These are phyloP conservation scores for Erebia ligea DNA, from an alignment of 2,888 invertebrate species.

Conservation along the genomic window DNA sequence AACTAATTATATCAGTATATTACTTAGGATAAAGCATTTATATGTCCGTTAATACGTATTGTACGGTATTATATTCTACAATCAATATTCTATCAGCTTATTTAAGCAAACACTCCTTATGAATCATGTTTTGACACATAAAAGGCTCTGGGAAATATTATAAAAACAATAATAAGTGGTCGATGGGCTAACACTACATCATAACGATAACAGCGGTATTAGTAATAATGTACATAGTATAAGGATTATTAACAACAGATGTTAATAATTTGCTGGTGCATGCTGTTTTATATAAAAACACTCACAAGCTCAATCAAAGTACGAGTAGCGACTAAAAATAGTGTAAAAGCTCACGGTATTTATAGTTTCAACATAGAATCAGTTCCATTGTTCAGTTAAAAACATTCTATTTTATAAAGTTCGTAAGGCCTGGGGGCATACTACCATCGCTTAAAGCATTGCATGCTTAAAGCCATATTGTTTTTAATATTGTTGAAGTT, in stretches of 20 bases:
- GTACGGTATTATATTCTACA: slow-evolving; percentile 41
- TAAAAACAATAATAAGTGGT: slow-evolving; percentile 62
- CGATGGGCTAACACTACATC: slow-evolving; percentile 65
- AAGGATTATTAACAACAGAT: slow-evolving; percentile 16
- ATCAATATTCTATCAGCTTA: slow-evolving; percentile 66
- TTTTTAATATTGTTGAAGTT: too few species aligned
- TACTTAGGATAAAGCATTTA: not conserved
- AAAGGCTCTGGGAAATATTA: slow-evolving; percentile 59
- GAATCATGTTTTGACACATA: slow-evolving; percentile 63
- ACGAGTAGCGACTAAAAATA: not conserved
- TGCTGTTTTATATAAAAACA: slow-evolving; percentile 22
- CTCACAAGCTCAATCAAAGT: slow-evolving; percentile 7
- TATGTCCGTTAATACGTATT: not conserved
- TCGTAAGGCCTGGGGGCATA: too few species aligned
- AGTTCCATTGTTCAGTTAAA: not conserved
- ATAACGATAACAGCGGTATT: slow-evolving; percentile 60
- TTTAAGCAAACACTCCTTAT: slow-evolving; percentile 67
- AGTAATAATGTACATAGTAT: slow-evolving; percentile 31
- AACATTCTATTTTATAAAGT: not conserved
- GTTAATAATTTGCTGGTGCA: slow-evolving; percentile 26
- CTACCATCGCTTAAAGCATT: too few species aligned
- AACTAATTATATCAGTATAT: not conserved
- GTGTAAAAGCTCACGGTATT: not conserved
- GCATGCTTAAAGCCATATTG: too few species aligned
- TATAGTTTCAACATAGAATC: not conserved